Conservation (phyloP, 2,888 invertebrate genomes). For the Acrobasis suavella region DNA sequence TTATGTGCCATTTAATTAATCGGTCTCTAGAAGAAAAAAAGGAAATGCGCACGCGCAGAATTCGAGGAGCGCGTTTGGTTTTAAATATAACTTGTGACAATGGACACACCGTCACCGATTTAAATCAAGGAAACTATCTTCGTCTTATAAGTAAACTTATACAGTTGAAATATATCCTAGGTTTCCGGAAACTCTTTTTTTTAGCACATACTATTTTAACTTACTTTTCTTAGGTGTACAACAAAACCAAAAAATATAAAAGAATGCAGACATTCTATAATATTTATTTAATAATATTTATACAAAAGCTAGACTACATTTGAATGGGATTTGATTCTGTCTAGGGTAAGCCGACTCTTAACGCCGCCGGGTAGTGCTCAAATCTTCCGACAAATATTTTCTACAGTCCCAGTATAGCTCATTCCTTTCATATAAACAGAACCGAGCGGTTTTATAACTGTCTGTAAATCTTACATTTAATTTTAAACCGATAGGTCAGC, state of each 20-base stretch:
- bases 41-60: slow-evolving; percentile 53
- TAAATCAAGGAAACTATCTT: slow-evolving; percentile 58
- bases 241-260: too few relatives aligned
- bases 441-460: slow-evolving; percentile 19
- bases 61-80: slow-evolving; percentile 58
- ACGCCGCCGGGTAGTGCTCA: too few relatives aligned
- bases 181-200: too few relatives aligned
- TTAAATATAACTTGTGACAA: slow-evolving; percentile 75
- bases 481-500: slow-evolving; percentile 22
- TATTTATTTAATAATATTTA: too few relatives aligned
- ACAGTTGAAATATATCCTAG: too few relatives aligned
- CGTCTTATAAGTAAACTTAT: slow-evolving; percentile 29
- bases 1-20: slow-evolving; percentile 66
- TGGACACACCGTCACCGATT: slow-evolving; percentile 65
- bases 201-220: too few relatives aligned
- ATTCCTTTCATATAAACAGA: slow-evolving; percentile 6
- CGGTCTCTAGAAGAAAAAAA: slow-evolving; percentile 46
- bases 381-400: too few relatives aligned
- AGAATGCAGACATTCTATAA: too few relatives aligned
- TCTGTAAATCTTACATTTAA: slow-evolving; percentile 23
- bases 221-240: too few relatives aligned
- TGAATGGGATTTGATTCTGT: too few relatives aligned
- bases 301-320: too few relatives aligned
- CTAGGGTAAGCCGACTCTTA: too few relatives aligned
- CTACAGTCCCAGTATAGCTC: slow-evolving; percentile 3